Percentiles rank a stretch among this genome's conserved stretches.
Conservation (phyloP, 2,113 vertebrate species). For the Lamprotornis superbus region DNA sequence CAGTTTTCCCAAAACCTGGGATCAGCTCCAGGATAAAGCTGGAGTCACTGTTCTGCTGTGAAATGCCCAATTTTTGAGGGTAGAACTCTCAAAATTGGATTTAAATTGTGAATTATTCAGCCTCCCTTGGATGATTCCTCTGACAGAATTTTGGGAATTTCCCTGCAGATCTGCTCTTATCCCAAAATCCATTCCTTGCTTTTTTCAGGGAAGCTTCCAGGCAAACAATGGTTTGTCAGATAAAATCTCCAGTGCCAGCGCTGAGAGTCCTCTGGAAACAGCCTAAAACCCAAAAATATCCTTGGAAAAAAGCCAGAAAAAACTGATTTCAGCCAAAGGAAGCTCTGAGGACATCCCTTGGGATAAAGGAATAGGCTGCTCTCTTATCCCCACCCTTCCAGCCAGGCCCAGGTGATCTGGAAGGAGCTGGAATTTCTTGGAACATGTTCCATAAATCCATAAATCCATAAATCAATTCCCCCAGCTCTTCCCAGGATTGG, state of each 20-base stretch:
- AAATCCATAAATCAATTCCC: neutral
- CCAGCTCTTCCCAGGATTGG: neutral
- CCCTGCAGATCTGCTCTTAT: neutral
- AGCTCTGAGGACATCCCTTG: neutral
- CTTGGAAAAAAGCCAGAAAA: neutral
- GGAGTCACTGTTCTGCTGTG: neutral
- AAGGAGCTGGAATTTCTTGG: neutral
- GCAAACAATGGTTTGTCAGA: neutral
- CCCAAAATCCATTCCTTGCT: neutral
- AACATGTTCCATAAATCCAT: neutral
- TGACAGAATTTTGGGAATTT: neutral
- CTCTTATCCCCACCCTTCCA: neutral
- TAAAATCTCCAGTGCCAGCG: neutral
- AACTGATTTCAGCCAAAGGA: neutral
- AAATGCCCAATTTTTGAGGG: neutral
- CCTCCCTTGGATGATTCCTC: neutral
- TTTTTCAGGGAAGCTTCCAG: neutral
- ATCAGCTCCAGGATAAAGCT: neutral
- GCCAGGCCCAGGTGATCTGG: neutral
- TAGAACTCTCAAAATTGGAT: neutral
- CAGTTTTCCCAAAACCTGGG: neutral
- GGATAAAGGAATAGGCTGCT: neutral
- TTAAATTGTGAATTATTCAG: neutral
- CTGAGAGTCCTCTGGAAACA: neutral
- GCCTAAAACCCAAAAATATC: neutral